Base-by-base conservation (phyloP, 2,888 invertebrate species). In the Notodromas monacha region DNA sequence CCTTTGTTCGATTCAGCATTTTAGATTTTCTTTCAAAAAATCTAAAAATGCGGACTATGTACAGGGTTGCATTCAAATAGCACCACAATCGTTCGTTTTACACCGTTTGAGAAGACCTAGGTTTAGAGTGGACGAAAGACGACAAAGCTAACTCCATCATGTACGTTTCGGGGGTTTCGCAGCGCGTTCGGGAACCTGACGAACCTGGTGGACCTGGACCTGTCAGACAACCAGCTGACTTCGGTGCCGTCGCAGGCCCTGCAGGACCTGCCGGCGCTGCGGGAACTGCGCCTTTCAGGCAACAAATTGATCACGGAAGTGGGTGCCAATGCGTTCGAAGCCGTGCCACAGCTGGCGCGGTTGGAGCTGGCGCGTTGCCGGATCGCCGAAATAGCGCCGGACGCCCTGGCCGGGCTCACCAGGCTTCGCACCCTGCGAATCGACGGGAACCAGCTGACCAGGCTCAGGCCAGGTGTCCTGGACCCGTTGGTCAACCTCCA, bases 151-250 rank as follows among this genome's bases (percentile, higher is more conserved):
- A n/a, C n/a, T n/a, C n/a, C n/a, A n/a, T n/a, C n/a, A n/a, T n/a
- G n/a, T n/a, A n/a, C n/a, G n/a, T n/a, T 63, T 41, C 60, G 62
- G 43, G 64, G 81, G 42, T 68, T 73, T 42, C 62, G 64, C 41
- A 61, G 63, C 40, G 68, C 77, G 14, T 77, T 81, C 48, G 62
- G 11, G 33, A 76, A 76, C 5, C 55, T 79, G 31, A 66, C 69
- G 14, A 77, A 79, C 48, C 57, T 79, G 29, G 73, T 81, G 12
- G 79, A 79, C 49, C 54, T 81, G 40, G 79, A 79, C 52, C 55
- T 81, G 31, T 68, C 72, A 27, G 64, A 65, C 42, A 81, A 81
- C 50, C 58, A 64, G 37, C 53, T 81, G 39, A 62, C 66, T 34
- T 55, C 61, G 33, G 61, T 79, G 39, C 79, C 79, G 26, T 63